A percentile compares a stretch with the other conserved stretches of the same genome.
Conservation (phyloP, 2,888 invertebrate genomes). For the Opisthograptis luteolata region DNA sequence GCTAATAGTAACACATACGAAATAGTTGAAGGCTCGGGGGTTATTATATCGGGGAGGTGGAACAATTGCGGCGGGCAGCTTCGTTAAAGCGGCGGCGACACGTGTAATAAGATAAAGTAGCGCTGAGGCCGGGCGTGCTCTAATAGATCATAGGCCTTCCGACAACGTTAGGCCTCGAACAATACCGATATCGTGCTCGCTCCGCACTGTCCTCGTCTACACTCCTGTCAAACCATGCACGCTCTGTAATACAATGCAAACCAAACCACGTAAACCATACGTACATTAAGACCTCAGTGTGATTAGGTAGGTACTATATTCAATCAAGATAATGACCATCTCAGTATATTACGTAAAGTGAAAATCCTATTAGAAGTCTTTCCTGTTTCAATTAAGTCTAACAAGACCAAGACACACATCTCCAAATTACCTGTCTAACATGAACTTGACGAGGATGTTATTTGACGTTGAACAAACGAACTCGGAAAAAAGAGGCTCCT, state of each 20-base stretch:
- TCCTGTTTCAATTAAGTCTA: slow-evolving; percentile 17
- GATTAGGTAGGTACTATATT: background rate
- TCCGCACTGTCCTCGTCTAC: slow-evolving; percentile 50
- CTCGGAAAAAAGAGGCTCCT: slow-evolving; percentile 8
- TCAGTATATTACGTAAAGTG: background rate
- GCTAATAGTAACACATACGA: slow-evolving; percentile 43
- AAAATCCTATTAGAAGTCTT: slow-evolving; percentile 1
- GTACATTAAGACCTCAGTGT: slow-evolving; percentile 4
- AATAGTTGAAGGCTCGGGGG: slow-evolving; percentile 42
- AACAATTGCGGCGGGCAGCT: slow-evolving; percentile 68
- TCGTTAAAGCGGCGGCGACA: slow-evolving; percentile 69
- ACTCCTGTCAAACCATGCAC: slow-evolving; percentile 49
- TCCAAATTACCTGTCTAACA: slow-evolving; percentile 21
- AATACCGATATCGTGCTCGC: slow-evolving; percentile 56
- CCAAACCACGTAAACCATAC: slow-evolving; percentile 21
- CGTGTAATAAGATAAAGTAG: slow-evolving; percentile 78
- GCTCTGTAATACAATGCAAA: slow-evolving; percentile 33
- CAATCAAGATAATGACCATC: background rate
- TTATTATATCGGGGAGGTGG: slow-evolving; percentile 63
- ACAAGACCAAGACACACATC: slow-evolving; percentile 11
- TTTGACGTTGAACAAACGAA: slow-evolving; percentile 24
- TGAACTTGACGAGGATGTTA: slow-evolving; percentile 23
- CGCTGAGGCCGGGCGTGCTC: slow-evolving; percentile 54
- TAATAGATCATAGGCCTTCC: slow-evolving; percentile 73
- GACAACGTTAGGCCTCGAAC: slow-evolving; percentile 58